These are phyloP conservation scores for Forbesichthys papilliferus DNA, from an alignment of 2,113 vertebrate genomes.

Conservation along the genomic window DNA sequence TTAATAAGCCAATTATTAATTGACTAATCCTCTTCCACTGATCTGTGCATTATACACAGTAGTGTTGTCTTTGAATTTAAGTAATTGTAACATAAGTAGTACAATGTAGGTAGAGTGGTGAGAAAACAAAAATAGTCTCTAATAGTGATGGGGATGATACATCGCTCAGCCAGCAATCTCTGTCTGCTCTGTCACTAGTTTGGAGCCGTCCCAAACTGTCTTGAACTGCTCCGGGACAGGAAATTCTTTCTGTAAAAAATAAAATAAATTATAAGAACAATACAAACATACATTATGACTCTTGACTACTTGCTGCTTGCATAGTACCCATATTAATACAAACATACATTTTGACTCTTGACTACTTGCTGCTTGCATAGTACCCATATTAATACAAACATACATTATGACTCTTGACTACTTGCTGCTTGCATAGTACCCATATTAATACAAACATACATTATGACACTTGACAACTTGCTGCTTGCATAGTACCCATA, in stretches of 20 bases:
- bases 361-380: background rate
- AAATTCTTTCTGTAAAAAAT: slow-evolving; percentile 87
- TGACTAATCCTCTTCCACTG: background rate
- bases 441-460: background rate
- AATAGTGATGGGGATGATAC: background rate
- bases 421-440: background rate
- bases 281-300: background rate
- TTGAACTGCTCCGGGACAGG: slow-evolving; percentile 98
- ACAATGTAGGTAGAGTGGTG: background rate
- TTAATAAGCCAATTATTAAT: slow-evolving; percentile 3
- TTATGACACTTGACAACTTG: background rate
- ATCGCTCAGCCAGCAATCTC: slow-evolving; percentile 89
- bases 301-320: background rate
- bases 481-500: background rate
- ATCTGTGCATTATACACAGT: background rate
- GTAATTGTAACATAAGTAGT: background rate
- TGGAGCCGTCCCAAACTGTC: slow-evolving; percentile 93
- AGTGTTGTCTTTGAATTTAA: background rate
- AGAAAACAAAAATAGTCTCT: background rate
- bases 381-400: background rate
- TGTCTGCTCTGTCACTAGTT: slow-evolving; percentile 91
- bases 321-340: background rate
- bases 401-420: background rate
- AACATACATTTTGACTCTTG: background rate
- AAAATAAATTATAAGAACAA: background rate